These are phyloP conservation scores for Antechinus flavipes DNA, from an alignment of 2,113 vertebrate genomes.

Conservation along the genomic window DNA sequence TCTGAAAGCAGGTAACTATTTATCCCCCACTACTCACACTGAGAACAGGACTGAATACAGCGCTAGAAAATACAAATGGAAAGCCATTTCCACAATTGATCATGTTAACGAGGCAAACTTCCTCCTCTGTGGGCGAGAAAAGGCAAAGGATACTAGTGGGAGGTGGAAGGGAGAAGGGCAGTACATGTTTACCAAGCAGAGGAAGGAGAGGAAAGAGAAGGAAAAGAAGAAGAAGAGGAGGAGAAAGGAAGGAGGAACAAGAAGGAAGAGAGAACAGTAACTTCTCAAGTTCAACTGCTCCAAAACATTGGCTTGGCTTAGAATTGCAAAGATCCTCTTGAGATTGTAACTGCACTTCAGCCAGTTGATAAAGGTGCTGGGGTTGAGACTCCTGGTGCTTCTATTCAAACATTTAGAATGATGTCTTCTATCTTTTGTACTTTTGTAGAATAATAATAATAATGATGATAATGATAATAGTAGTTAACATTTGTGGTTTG, in stretches of 20 bases:
- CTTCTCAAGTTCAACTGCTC: neutral
- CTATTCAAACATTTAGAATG: neutral
- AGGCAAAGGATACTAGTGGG: neutral
- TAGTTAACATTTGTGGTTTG: neutral
- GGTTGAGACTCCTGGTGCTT: neutral
- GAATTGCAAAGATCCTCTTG: neutral
- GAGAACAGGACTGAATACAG: neutral
- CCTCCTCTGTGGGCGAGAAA: neutral
- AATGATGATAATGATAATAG: too few species aligned
- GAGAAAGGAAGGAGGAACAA: neutral
- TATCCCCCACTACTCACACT: neutral
- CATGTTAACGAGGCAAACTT: neutral
- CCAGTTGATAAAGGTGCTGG: neutral
- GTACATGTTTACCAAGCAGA: neutral
- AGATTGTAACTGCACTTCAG: neutral
- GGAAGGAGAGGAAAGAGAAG: neutral
- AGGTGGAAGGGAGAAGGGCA: neutral
- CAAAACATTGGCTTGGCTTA: neutral
- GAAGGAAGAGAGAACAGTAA: neutral
- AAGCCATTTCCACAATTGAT: neutral
- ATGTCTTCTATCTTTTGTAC: neutral
- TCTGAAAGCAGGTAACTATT: neutral
- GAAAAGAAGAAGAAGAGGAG: neutral
- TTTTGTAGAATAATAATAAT: neutral
- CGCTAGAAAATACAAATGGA: neutral